Evolutionary conservation across 2,888 invertebrate species (phyloP).

Genomic region (Pseudanteris insignis): DNA sequence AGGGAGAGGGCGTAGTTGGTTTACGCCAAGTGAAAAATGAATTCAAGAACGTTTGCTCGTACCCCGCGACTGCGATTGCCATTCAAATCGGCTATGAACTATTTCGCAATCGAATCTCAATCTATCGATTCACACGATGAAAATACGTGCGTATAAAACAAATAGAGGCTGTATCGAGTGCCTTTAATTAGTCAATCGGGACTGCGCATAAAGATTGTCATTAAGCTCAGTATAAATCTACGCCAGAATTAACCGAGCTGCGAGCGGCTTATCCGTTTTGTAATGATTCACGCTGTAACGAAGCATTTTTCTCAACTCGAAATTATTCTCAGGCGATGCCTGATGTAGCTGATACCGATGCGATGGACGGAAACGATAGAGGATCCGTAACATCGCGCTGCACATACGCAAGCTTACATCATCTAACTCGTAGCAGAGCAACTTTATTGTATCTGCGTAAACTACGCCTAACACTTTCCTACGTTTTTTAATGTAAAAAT

Average conservation of each 20-base stretch:
- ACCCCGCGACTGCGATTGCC: not conserved
- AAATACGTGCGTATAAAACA: no score
- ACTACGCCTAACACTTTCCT: no score
- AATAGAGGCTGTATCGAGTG: no score
- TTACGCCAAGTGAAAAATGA: no score
- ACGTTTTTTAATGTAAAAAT: no score
- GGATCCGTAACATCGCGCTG: slow-evolving; percentile 19
- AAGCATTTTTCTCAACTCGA: slow-evolving; percentile 7
- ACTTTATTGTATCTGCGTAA: slow-evolving; percentile 48
- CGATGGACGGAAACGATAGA: slow-evolving; percentile 43
- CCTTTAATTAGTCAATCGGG: slow-evolving; percentile 3
- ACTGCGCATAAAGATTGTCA: not conserved
- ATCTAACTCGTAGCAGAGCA: slow-evolving; percentile 32
- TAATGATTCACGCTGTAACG: slow-evolving; percentile 5
- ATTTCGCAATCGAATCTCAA: not conserved
- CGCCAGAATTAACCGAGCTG: no score
- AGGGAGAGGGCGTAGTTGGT: no score
- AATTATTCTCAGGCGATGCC: slow-evolving; percentile 19
- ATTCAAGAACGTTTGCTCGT: not conserved
- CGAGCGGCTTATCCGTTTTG: slow-evolving; percentile 6
- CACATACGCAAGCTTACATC: slow-evolving; percentile 43
- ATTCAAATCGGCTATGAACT: not conserved
- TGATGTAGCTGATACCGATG: slow-evolving; percentile 19
- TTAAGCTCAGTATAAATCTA: no score
- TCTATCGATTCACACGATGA: no score